Base-by-base conservation (phyloP, 2,113 vertebrate genomes). In the Psittacara wagleri region DNA sequence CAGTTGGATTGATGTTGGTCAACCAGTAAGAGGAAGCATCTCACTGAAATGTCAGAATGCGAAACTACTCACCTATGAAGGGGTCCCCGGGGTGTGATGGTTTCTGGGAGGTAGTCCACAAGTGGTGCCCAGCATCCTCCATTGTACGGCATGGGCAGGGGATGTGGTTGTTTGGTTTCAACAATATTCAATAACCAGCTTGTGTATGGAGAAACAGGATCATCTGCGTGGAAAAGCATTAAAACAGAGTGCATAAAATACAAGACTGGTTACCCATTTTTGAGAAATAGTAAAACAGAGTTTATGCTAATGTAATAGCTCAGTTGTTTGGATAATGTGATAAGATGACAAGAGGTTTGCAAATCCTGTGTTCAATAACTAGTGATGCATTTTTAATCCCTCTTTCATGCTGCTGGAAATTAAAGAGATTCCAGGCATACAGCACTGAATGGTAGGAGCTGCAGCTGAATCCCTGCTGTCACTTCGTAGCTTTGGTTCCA, bases 101-200 rank as follows among this genome's bases (percentile, higher is more conserved):
- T 99, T 96, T 99, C 99, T 33, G 99, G 99, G 61, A 99, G 98
- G 92, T 99, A 99, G 97, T 99, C 99, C 49, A 99, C 99, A 88
- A 99, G 98, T 2, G 99, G 99, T 19, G 99, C 99, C 99, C 99
- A 99, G 83, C 99, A 99, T 37, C 99, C 99, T 87, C 99, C 99
- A 16, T 99, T 99, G 76, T 99, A 98, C 15, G 99, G 99, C 99
- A 99, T 99, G 11, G 99, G 99, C 72, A 99, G 96, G 8, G 99
- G 99, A 86, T 99, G 99, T 1, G 99, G 99, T 57, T 98, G 98
- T 77, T 99, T 99, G 91, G 98, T 98, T 94, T 99, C 99, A 69
- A 99, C 98, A 23, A 99, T 99, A 68, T 98, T 98, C 92, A 99
- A 94, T 33, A 99, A 95, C 99, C 99, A 99, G 82, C 99, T 98